phyloP scores from a whole-genome alignment of 2,888 invertebrate species.

The Sturmia bella region DNA sequence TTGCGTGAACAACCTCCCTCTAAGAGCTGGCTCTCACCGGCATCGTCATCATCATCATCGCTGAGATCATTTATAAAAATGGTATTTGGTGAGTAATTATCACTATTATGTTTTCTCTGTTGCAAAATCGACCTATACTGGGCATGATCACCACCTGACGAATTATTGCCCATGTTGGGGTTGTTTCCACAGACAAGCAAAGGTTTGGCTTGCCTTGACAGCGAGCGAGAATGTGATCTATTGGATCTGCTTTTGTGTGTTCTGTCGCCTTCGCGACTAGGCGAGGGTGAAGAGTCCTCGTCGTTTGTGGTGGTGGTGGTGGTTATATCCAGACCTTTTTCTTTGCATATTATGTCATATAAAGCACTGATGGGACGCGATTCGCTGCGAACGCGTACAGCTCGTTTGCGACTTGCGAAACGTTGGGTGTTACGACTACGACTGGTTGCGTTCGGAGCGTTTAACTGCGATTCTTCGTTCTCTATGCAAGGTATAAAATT shows the following conservation, averaged over 20 bases:
- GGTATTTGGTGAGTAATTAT: conserved; percentile 49
- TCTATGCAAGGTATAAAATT: conserved; percentile 66
- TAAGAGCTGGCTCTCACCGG: conserved; percentile 18
- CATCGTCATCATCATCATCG: conserved; percentile 68
- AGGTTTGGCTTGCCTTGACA: conserved; percentile 37
- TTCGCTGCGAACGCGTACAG: conserved; percentile 81
- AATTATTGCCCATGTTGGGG: conserved; percentile 55
- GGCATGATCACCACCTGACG: conserved; percentile 47
- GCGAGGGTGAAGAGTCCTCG: conserved; percentile 69
- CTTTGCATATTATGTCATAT: conserved; percentile 82
- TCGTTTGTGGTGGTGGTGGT: conserved; percentile 74
- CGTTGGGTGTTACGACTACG: conserved; percentile 78
- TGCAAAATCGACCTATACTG: conserved; percentile 47
- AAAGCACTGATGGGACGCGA: conserved; percentile 81
- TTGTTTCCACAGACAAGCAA: conserved; percentile 36
- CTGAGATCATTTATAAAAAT: conserved; percentile 70
- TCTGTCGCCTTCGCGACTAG: conserved; percentile 62
- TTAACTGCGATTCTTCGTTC: conserved; percentile 23
- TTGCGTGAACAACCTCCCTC: conserved; percentile 54
- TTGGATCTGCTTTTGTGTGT: conserved; percentile 41
- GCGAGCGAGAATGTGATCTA: conserved; percentile 50
- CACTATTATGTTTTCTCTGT: conserved; percentile 58
- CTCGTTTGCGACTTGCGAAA: conserved; percentile 78
- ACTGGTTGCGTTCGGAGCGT: conserved; percentile 30
- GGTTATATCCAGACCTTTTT: conserved; percentile 79